Percentiles rank a stretch among this genome's conserved stretches.
phyloP scores from a whole-genome alignment of 2,797 vertebrate species.

The Labeo calbasu region DNA sequence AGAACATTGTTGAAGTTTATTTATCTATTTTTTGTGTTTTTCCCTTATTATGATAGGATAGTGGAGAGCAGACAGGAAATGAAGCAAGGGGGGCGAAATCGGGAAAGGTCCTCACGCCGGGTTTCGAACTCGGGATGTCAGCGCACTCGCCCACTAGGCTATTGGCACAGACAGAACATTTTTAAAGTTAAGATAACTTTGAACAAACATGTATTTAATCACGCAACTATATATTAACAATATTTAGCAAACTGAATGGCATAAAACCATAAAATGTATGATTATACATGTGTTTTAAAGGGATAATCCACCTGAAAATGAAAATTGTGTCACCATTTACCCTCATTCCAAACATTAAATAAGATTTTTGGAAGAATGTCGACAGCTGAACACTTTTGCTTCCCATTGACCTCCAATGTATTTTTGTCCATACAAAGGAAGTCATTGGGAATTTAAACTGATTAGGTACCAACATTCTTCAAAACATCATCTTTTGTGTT shows the following conservation, averaged over 20 bases:
- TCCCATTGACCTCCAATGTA: neutral
- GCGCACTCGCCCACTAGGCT: too few species aligned
- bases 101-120: too few species aligned
- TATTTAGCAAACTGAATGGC: neutral
- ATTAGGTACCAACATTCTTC: neutral
- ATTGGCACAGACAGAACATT: neutral
- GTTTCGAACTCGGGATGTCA: too few species aligned
- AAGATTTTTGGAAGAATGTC: neutral
- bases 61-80: too few species aligned
- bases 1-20: neutral
- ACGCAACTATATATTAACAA: neutral
- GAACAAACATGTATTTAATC: neutral
- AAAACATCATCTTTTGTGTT: neutral
- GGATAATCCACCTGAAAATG: neutral
- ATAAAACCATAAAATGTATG: conserved; percentile 8
- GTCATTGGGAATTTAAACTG: neutral
- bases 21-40: too few species aligned
- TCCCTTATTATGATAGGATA: too few species aligned
- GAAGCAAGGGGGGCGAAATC: too few species aligned
- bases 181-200: neutral
- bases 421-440: neutral
- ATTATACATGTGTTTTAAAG: neutral
- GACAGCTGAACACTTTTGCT: neutral
- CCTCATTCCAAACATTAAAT: neutral
- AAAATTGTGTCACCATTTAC: neutral